A percentile compares a stretch with the other conserved stretches of the same genome.
Conservation (phyloP, 2,797 vertebrate genomes). For the Sebastes alutus region DNA sequence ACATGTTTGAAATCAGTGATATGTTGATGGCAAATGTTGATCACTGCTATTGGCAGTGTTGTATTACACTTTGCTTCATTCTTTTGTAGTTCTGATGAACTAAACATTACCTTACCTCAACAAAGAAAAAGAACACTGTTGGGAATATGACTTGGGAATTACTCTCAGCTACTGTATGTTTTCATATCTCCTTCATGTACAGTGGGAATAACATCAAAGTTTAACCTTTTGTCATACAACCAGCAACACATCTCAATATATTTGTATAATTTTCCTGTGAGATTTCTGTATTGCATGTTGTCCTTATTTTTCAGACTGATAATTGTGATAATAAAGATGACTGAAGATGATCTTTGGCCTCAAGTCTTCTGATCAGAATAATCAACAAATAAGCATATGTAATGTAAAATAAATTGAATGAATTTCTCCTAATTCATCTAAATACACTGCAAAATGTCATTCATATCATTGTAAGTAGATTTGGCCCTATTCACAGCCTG, state of each 20-base stretch:
- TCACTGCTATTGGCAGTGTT: slow-evolving; percentile 38
- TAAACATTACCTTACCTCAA: slow-evolving; percentile 75
- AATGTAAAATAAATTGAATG: background rate
- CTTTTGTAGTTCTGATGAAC: slow-evolving; percentile 71
- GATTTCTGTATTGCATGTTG: slow-evolving; percentile 56
- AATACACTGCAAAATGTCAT: background rate
- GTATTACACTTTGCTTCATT: slow-evolving; percentile 61
- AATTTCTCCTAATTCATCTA: background rate
- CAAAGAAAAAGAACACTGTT: slow-evolving; percentile 59
- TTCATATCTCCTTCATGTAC: slow-evolving; percentile 70
- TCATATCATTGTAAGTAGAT: background rate
- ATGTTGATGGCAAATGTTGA: slow-evolving; percentile 53
- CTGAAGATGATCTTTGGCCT: slow-evolving; percentile 39
- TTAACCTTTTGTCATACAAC: slow-evolving; percentile 63
- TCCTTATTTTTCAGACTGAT: slow-evolving; percentile 66
- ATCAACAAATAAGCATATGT: background rate
- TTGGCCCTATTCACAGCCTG: background rate
- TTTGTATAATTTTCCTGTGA: slow-evolving; percentile 76
- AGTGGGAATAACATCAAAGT: slow-evolving; percentile 61
- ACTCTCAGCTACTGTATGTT: slow-evolving; percentile 62
- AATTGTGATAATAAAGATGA: slow-evolving; percentile 72
- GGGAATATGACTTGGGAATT: slow-evolving; percentile 56
- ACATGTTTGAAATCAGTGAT: slow-evolving; percentile 68
- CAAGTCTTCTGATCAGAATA: slow-evolving; percentile 7
- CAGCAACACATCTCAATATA: slow-evolving; percentile 74